These are phyloP conservation scores for Papilio aristodemus DNA, from an alignment of 1,140 invertebrate genomes.

Conservation along the genomic window DNA sequence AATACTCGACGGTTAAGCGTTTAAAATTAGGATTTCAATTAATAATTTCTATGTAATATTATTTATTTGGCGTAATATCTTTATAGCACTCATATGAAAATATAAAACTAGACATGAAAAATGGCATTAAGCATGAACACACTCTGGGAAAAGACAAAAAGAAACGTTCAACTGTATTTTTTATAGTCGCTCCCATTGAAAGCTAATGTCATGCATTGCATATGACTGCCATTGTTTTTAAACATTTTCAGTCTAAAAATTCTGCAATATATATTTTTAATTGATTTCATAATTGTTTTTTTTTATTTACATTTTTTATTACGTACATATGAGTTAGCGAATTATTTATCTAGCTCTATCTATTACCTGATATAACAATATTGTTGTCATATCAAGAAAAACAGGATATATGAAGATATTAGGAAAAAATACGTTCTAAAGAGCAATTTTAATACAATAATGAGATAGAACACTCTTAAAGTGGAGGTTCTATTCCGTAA, in stretches of 20 bases:
- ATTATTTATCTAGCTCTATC: not conserved
- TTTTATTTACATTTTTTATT: not conserved
- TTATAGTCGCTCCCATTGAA: conserved; percentile 11
- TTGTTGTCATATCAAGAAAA: no score
- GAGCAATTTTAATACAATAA: no score
- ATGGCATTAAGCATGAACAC: conserved; percentile 3
- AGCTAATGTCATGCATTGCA: conserved; percentile 18
- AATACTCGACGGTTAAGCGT: no score
- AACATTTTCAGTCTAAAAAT: conserved; percentile 24
- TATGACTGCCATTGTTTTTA: conserved; percentile 27
- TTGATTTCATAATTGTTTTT: not conserved
- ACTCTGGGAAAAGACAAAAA: conserved; percentile 11
- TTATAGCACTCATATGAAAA: not conserved
- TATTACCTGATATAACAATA: not conserved
- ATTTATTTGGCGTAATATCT: not conserved
- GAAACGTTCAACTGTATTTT: conserved; percentile 12
- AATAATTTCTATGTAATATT: no score
- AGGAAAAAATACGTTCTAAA: no score
- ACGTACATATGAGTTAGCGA: no score
- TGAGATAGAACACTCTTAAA: no score
- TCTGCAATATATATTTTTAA: not conserved
- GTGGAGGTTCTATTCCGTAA: no score
- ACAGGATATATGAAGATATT: no score
- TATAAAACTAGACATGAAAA: not conserved
- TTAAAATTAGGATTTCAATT: not conserved